These are phyloP conservation scores for Sciurus niger DNA, from an alignment of 2,113 vertebrate species.

Conservation along the genomic window DNA sequence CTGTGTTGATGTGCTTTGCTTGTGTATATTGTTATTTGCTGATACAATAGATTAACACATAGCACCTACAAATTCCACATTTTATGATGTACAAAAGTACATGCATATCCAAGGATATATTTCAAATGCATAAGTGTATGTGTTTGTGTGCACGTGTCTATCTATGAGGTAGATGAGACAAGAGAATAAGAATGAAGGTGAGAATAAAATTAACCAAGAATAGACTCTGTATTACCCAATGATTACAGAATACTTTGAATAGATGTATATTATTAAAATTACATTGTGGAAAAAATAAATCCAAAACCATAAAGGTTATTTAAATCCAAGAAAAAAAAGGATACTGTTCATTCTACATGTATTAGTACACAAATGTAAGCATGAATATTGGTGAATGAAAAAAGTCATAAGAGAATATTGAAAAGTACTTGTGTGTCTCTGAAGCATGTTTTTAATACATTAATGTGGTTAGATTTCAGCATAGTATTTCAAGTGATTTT, in stretches of 20 bases:
- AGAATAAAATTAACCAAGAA: background rate
- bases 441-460: background rate
- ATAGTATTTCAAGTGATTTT: background rate
- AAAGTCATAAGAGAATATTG: slow-evolving; percentile 11
- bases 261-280: background rate
- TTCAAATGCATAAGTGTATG: background rate
- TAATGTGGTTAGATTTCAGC: background rate
- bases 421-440: background rate
- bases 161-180: background rate
- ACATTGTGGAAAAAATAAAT: background rate
- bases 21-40: background rate
- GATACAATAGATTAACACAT: background rate
- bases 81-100: background rate
- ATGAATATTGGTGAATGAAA: background rate
- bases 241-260: background rate
- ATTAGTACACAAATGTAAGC: background rate
- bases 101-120: background rate
- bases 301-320: background rate
- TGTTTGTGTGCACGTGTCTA: background rate
- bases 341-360: background rate
- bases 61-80: background rate
- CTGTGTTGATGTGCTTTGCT: background rate
- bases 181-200: background rate
- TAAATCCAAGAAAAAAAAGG: background rate
- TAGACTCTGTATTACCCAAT: background rate